Base-by-base conservation (phyloP, 2,888 invertebrate genomes). In the Phrixothrix hirtus region DNA sequence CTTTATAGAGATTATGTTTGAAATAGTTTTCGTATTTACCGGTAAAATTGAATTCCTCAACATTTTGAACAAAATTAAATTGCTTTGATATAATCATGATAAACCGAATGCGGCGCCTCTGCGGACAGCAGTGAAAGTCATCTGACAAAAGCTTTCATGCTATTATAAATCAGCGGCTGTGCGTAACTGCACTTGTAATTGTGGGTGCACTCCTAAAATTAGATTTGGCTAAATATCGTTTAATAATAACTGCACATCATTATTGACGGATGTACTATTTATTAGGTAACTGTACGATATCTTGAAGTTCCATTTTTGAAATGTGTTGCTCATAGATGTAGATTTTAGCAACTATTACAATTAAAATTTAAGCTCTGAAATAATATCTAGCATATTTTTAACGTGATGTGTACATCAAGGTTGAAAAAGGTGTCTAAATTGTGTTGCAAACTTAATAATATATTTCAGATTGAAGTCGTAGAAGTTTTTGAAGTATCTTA, bases 111-210 rank as follows among this genome's bases (percentile, higher is more conserved):
- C 13, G 44, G 41, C 48, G 48, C 48, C 48, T 34, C 25, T 48
- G 48, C 27, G 31, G 39, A 41, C 35, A 41, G 54, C 52, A 57
- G 59, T 58, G 65, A 67, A 66, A 66, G 64, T 66, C 63, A 66
- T 65, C 62, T 60, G 62, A 64, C 63, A 63, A 57, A 63, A 56
- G 58, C 58, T 65, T 66, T 66, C 67, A 64, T 66, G 65, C 65
- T 62, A 58, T 57, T 61, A 59, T 66, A 67, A 68, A 67, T 67
- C 66, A 66, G 62, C 64, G 61, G 58, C 61, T 63, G 62, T 66
- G 60, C 64, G 62, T 63, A 61, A 60, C 64, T 60, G 48, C 53
- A 51, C 10, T 58, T 49, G 50, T 58, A 42, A 55, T 55, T 32
- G 55, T 59, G 57, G 53, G 57, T 61, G 55, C 55, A 59, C 61